Evolutionary conservation across 2,113 vertebrate species (phyloP).

Genomic region (Nothoprocta pentlandii): DNA sequence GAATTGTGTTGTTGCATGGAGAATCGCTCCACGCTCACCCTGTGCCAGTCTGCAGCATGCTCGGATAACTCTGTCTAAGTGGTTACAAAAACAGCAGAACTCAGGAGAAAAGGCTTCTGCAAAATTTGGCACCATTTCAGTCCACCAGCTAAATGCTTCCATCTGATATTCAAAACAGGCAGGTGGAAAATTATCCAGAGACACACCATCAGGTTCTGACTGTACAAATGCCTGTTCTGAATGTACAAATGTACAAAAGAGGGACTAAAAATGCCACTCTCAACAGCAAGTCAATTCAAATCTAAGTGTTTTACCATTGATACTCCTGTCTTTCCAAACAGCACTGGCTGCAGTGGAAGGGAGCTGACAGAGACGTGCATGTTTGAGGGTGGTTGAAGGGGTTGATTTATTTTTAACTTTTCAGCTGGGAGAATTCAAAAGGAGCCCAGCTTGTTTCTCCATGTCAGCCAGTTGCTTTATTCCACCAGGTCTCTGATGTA

Average conservation of each 20-base stretch:
- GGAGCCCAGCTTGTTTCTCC: neutral
- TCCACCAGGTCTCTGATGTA: constrained; percentile 2
- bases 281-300: constrained; percentile 17
- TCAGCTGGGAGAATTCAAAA: neutral
- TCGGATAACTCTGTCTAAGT: constrained; percentile 43
- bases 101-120: constrained; percentile 19
- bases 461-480: neutral
- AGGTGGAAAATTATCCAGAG: constrained; percentile 64
- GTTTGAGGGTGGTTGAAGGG: neutral
- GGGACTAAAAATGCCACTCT: constrained; percentile 24
- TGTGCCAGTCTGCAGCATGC: constrained; percentile 3
- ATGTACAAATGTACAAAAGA: constrained; percentile 24
- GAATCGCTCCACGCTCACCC: constrained; percentile 13
- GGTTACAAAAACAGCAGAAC: constrained; percentile 26
- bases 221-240: constrained; percentile 40
- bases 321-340: neutral
- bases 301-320: neutral
- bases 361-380: neutral
- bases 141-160: constrained; percentile 15
- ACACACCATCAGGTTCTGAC: constrained; percentile 17
- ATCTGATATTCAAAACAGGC: constrained; percentile 63
- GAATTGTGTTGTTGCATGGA: constrained; percentile 3
- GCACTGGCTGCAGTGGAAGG: neutral
- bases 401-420: constrained; percentile 13
- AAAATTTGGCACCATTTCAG: constrained; percentile 8